phyloP scores from a whole-genome alignment of 2,888 invertebrate genomes.

The Ligdia adustata region DNA sequence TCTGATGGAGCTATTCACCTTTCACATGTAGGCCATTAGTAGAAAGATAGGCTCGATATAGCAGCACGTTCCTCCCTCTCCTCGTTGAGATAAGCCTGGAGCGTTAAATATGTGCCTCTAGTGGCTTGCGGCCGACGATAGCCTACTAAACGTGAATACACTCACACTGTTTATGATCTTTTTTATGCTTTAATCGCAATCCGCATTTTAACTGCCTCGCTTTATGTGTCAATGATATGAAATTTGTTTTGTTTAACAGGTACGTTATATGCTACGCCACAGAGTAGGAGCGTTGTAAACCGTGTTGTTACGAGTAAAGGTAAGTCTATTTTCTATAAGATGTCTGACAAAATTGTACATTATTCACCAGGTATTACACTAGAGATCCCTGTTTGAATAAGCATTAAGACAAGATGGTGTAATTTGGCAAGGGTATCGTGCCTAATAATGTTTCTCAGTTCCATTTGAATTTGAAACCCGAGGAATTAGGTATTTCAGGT shows the following conservation, averaged over 20 bases:
- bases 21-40: slow-evolving; percentile 78
- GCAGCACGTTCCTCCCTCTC: slow-evolving; percentile 59
- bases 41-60: slow-evolving; percentile 75
- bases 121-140: slow-evolving; percentile 58
- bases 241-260: slow-evolving; percentile 44
- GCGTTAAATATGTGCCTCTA: slow-evolving; percentile 71
- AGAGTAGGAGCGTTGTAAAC: background rate
- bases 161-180: slow-evolving; percentile 44
- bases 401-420: background rate
- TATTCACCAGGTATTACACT: background rate
- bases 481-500: slow-evolving; percentile 3
- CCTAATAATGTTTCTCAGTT: slow-evolving; percentile 6
- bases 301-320: background rate
- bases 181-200: slow-evolving; percentile 45
- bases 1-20: slow-evolving; percentile 73
- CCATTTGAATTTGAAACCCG: slow-evolving; percentile 4
- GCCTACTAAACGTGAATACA: slow-evolving; percentile 51
- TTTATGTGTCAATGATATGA: slow-evolving; percentile 29
- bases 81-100: slow-evolving; percentile 67
- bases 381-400: background rate
- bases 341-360: background rate
- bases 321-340: slow-evolving; percentile 2
- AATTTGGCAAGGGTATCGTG: slow-evolving; percentile 14
- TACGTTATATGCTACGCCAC: slow-evolving; percentile 23
- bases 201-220: slow-evolving; percentile 33